Base-by-base conservation (phyloP, 2,113 vertebrate species). In the Catharus fuscescens region DNA sequence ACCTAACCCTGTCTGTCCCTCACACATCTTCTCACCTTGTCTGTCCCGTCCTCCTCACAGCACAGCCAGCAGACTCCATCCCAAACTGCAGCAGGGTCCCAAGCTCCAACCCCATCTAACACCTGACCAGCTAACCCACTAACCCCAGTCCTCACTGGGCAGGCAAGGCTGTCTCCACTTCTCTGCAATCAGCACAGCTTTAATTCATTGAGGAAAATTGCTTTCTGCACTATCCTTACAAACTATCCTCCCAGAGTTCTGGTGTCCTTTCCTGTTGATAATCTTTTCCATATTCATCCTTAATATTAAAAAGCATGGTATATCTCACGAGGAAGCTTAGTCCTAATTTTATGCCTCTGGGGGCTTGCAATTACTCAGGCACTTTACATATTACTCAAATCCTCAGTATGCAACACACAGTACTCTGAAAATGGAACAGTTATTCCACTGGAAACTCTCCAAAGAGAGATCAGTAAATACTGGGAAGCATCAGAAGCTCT, bases 391-490 rank as follows among this genome's bases (percentile, higher is more conserved):
- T 60, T 92, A 86, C 32, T 86, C 38, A 91, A 88, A 86, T 47
- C 47, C 48, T 88, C 32, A 36, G 47, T 9, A 70, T 29, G 42
- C 52, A 66, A 73, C 47, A 92, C 38, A 64, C 93, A 83, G 47
- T 31, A 59, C 29, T 73, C 56, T 78, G 69, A 92, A 94, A 92
- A 92, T 18, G 26, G 56, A 76, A 62, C 24, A 3, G 26, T 52
- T 59, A 90, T 70, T 76, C 45, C 44, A 36, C 65, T 91, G 94
- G 77, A 85, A 93, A 89, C 44, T n/a, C 31, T 88, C 86, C 94
- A 93, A 74, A 81, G 92, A 0, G 25, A 84, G 45, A 88, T 91
- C 69, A 79, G 15, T 76, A 79, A 72, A 14, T 48, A 87, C 2
- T 14, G 65, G 65, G 53, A 95, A 29, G 50, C 6, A 52, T 50